phyloP scores from a whole-genome alignment of 2,797 vertebrate species.

The Cygnus olor region DNA sequence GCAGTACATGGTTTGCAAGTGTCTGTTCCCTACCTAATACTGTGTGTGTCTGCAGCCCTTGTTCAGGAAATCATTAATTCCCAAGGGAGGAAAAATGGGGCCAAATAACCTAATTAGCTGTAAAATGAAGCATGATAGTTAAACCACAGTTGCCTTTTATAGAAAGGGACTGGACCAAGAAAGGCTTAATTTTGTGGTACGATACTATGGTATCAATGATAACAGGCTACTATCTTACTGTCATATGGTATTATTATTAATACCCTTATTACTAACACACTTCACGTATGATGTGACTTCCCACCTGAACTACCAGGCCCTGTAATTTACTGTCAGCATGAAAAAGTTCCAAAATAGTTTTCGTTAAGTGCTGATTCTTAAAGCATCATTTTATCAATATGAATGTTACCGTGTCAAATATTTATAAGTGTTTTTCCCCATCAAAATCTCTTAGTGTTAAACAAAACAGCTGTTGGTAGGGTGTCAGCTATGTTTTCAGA shows the following conservation, averaged over 20 bases:
- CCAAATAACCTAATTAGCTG: constrained; percentile 23
- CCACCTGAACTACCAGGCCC: not conserved
- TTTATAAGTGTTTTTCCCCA: not conserved
- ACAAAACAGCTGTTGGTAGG: not conserved
- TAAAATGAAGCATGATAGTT: not conserved
- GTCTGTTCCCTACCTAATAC: not conserved
- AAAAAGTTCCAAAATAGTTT: not conserved
- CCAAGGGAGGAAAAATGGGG: not conserved
- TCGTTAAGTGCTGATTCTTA: not conserved
- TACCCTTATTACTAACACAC: not conserved
- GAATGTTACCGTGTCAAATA: not conserved
- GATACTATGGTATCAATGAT: not conserved
- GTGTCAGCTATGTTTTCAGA: not conserved
- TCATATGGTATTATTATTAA: not conserved
- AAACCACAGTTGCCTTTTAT: not conserved
- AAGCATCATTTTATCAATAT: not conserved
- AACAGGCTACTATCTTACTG: not conserved
- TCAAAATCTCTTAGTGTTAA: not conserved
- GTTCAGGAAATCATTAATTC: not conserved
- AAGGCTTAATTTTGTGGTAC: not conserved
- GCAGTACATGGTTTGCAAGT: not conserved
- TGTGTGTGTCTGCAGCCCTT: not conserved
- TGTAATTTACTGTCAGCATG: not conserved
- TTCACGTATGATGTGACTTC: not conserved
- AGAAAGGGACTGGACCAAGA: not conserved